A percentile compares a stretch with the other conserved stretches of the same genome.
Conservation (phyloP, 2,888 invertebrate species). For the Oegoconia quadripuncta region DNA sequence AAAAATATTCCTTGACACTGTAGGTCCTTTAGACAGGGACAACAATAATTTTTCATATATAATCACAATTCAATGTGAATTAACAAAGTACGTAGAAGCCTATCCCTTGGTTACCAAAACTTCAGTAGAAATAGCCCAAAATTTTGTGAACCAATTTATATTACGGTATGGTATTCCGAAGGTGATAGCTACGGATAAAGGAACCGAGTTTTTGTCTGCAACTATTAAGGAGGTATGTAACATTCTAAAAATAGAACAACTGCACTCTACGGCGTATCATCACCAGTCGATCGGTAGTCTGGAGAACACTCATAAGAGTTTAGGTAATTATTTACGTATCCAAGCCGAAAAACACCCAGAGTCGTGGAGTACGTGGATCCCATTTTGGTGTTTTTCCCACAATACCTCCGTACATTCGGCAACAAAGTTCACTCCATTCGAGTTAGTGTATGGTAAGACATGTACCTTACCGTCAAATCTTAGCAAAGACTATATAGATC, state of each 20-base stretch:
- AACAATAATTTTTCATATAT: constrained; percentile 7
- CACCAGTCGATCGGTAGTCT: constrained; percentile 10
- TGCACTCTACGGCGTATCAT: constrained; percentile 20
- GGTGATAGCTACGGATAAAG: constrained; percentile 16
- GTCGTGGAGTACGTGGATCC: constrained; percentile 18
- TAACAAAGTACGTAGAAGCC: constrained; percentile 12
- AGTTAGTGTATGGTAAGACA: constrained; percentile 20
- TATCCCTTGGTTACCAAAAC: constrained; percentile 12
- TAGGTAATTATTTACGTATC: constrained; percentile 14
- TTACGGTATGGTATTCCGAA: constrained; percentile 16
- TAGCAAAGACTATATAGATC: constrained; percentile 12
- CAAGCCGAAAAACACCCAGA: constrained; percentile 12
- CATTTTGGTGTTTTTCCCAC: constrained; percentile 20
- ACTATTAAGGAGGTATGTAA: constrained; percentile 19
- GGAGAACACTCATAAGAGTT: constrained; percentile 15
- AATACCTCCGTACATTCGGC: constrained; percentile 20
- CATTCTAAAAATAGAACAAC: constrained; percentile 15
- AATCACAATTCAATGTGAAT: constrained; percentile 4
- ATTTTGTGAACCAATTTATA: constrained; percentile 15
- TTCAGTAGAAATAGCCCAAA: constrained; percentile 8
- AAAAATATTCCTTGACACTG: constrained; percentile 11
- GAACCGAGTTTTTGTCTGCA: constrained; percentile 15
- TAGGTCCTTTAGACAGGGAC: constrained; percentile 6
- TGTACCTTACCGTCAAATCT: constrained; percentile 18
- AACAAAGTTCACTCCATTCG: constrained; percentile 20